Base-by-base conservation (phyloP, 2,797 vertebrate genomes). In the Australoheros facetus region DNA sequence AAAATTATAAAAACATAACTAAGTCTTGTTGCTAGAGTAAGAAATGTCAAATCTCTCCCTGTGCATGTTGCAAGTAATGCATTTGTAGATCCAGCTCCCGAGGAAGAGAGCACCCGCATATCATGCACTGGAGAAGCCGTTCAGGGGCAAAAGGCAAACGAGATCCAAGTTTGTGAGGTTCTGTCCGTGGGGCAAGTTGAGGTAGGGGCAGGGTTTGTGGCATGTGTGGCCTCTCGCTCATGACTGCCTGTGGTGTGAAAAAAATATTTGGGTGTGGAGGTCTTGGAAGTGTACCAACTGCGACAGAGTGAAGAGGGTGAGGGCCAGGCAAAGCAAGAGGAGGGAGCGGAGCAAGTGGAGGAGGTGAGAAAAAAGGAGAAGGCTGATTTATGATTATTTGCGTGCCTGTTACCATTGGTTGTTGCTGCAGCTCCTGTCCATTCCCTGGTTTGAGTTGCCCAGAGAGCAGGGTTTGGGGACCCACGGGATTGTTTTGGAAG, bases 11-110 rank as follows among this genome's bases (percentile, higher is more conserved):
- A 81, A 87, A 83, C 19, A 77, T 62, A 87, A 75, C 73, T 28
- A 87, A 76, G 58, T 76, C 42, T 82, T 81, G 71, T 80, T 80
- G 48, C 83, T 82, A 88, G 56, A 81, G 72, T 92, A 81, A 37
- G 86, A 82, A 93, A 85, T 57, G 71, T 96, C 87, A 96, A 55
- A 95, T 94, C 73, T 96, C 93, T 87, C 95, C 95, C 91, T 96
- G 94, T 82, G 95, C 94, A 89, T 96, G 96, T 89, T 96, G 94
- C 91, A 96, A 83, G 89, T 96, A 96, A 92, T 96, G 96, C 93
- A 96, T 92, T 79, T 96, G 95, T 89, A 96, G 91, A 89, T 96
- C 95, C 76, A 96, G 73, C 84, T 96, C 95, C 64, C 94, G 93
- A 17, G 95, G 92, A 37, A 96, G 89, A 64, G 95, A 93, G 83